Base-by-base conservation (phyloP, 2,113 vertebrate genomes). In the Xenus cinereus region DNA sequence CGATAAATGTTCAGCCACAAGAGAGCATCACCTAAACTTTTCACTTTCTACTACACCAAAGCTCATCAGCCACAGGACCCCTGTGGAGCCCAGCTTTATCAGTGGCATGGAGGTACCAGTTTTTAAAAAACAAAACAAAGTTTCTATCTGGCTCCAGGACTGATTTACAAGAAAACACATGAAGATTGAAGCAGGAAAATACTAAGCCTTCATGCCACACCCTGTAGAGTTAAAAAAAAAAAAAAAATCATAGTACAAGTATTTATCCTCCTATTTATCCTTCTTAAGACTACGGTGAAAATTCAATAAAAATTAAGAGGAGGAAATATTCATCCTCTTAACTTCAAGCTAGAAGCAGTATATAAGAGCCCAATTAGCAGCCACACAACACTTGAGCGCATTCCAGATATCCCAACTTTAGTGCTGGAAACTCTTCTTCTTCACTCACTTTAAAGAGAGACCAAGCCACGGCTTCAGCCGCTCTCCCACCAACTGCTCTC, bases 401-500 rank as follows among this genome's bases (percentile, higher is more conserved):
- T 69, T 39, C 33, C 57, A 53, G 4, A 11, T 2, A 3, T 54
- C 62, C 66, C 32, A 75, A 10, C 21, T 33, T 67, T 1, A 11
- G n/a, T 8, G 46, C 54, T 72, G 14, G 37, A 50, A 66, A 6
- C 46, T 33, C 28, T 14, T 22, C 45, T 1, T 30, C 79, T 20
- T 46, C 39, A 11, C 22, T 14, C 30, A 5, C n/a, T 45, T 13
- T 5, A 21, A 35, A 33, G 37, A 74, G 10, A 35, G 7, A 24
- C 30, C 15, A 20, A 81, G 21, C 16, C 75, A 17, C 0, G 0
- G 66, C 63, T 57, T 41, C 62, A 46, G 46, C 57, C 24, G 12
- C 26, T 35, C 10, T 37, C 51, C 37, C 59, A 64, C 39, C 46
- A 3, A 7, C 35, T 82, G 67, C 46, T 62, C n/a, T 90, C 5